These are phyloP conservation scores for Hybos culiciformis DNA, from an alignment of 2,888 invertebrate species.

Conservation along the genomic window DNA sequence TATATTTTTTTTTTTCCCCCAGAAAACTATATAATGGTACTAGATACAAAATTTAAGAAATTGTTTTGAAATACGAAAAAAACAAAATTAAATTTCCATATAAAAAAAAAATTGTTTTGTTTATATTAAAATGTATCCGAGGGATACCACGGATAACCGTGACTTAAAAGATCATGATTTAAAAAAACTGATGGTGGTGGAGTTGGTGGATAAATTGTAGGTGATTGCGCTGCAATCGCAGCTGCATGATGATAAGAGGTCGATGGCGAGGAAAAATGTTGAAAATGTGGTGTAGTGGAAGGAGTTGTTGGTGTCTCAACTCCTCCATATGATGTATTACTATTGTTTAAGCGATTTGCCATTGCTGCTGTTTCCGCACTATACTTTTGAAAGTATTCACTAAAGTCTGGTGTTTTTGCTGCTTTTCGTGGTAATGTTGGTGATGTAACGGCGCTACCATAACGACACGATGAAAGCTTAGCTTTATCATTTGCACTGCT, in stretches of 20 bases:
- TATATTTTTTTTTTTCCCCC: too few relatives aligned
- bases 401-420: constrained; percentile 19
- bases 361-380: constrained; percentile 9
- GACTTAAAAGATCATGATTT: too few relatives aligned
- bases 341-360: constrained; percentile 5
- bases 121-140: constrained; percentile 30
- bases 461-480: constrained; percentile 11
- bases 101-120: constrained; percentile 1
- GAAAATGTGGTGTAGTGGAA: constrained; percentile 7
- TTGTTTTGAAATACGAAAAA: too few relatives aligned
- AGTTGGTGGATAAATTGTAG: constrained; percentile 37
- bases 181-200: constrained; percentile 36
- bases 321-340: constrained; percentile 7
- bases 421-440: constrained; percentile 15
- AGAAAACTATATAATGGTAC: too few relatives aligned
- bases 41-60: too few relatives aligned
- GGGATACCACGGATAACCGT: constrained; percentile 37
- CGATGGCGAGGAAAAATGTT: constrained; percentile 13
- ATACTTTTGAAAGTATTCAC: constrained; percentile 18
- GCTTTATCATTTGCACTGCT: constrained; percentile 4
- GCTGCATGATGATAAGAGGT: constrained; percentile 18
- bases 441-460: constrained; percentile 12
- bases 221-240: constrained; percentile 25
- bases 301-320: constrained; percentile 5
- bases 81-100: neutral